Percentiles rank a stretch among this genome's conserved stretches.
These are phyloP conservation scores for Pterostichus madidus DNA, from an alignment of 2,888 invertebrate genomes.

Conservation along the genomic window DNA sequence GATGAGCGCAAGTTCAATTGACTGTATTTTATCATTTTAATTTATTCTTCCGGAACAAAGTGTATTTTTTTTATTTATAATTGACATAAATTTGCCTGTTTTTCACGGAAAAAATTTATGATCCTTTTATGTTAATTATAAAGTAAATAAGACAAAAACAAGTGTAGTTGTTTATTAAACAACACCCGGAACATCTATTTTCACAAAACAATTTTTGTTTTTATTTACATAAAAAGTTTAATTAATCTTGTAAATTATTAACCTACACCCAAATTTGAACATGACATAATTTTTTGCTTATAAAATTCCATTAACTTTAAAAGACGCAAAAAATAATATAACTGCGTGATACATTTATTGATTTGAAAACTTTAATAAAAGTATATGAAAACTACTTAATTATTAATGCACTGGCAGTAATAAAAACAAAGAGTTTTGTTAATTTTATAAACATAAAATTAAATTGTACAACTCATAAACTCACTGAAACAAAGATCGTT, in stretches of 20 bases:
- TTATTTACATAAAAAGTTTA: not conserved
- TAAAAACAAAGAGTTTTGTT: not conserved
- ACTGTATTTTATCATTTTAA: no score
- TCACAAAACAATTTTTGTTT: no score
- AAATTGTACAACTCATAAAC: not conserved
- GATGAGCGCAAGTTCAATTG: not conserved
- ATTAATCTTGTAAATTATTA: not conserved
- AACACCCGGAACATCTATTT: no score
- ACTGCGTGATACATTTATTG: conserved; percentile 21
- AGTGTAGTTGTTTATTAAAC: no score
- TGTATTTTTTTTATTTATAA: no score
- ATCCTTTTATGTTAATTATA: no score
- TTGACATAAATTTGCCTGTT: no score
- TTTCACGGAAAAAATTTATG: no score
- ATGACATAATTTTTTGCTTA: not conserved
- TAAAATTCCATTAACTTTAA: not conserved
- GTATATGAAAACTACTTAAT: not conserved
- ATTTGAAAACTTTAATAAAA: not conserved
- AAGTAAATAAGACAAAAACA: no score
- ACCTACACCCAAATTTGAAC: no score
- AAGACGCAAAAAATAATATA: not conserved
- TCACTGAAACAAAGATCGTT: not conserved
- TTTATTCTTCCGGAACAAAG: no score
- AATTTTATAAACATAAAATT: not conserved
- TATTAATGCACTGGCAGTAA: not conserved